phyloP scores from a whole-genome alignment of 2,797 vertebrate genomes.

The Prunella strophiata region DNA sequence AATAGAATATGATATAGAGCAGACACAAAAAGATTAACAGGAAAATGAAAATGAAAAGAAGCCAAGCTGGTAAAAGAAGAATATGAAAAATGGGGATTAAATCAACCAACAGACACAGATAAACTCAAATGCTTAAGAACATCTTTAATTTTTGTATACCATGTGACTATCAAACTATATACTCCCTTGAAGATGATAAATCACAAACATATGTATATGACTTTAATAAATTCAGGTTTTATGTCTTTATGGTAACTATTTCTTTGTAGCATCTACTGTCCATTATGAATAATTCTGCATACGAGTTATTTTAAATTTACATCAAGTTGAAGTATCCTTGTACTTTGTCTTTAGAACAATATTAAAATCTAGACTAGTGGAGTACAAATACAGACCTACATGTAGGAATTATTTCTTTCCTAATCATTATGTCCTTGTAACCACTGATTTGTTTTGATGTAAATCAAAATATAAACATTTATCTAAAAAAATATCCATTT shows the following conservation, averaged over 20 bases:
- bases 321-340: neutral
- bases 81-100: neutral
- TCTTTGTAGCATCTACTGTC: neutral
- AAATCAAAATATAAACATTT: neutral
- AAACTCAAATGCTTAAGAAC: neutral
- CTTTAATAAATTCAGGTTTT: neutral
- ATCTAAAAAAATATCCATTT: neutral
- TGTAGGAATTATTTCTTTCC: neutral
- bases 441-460: neutral
- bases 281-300: neutral
- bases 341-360: neutral
- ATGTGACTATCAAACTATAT: neutral
- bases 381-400: neutral
- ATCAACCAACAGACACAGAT: neutral
- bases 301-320: neutral
- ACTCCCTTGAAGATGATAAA: neutral
- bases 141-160: neutral
- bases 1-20: neutral
- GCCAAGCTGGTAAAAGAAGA: neutral
- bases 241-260: neutral
- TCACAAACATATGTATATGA: neutral
- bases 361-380: neutral
- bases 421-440: neutral
- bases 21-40: neutral
- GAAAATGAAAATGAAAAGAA: neutral